Evolutionary conservation across 2,797 vertebrate genomes (phyloP), one percentile per base, ranked within the genome.

Genomic region (Microhierax caerulescens): DNA sequence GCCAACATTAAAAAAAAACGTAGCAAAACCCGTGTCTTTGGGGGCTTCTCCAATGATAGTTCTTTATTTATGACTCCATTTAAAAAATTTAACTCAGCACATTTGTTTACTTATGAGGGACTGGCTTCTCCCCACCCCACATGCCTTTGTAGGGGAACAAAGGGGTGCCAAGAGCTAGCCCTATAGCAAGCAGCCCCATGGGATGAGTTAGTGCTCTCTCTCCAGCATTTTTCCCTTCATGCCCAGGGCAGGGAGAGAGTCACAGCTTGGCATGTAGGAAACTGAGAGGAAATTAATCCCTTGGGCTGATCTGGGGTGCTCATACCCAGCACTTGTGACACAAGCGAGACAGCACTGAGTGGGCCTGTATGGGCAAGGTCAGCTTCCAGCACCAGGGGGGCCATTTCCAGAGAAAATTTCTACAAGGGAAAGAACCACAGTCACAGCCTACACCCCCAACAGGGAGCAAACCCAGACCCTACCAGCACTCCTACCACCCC

Each of bases 31-130:
- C 70, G 60, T 12, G 63, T 96, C 96, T 96, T 91, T 56, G 70
- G 94, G 85, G 97, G 96, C n/a, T 88, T 91, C 80, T 79, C 30
- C 83, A 82, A 25, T 15, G 67, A 94, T 76, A 79, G 63, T 53
- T 93, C 85, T 90, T 96, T 96, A 95, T 95, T 96, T 97, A 95
- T 96, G 85, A 43, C 72, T 95, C 85, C 84, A 91, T 95, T 96
- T 60, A 85, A 90, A 96, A 95, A 70, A 94, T 64, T 93, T 89
- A 89, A 87, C 90, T 92, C 70, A 34, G 75, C 0, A 0, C 74
- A 72, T 92, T 94, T 97, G 84, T 96, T 97, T 97, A 88, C 85
- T 94, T 89, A 82, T 11, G 88, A 87, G 63, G 77, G 70, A 39
- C 74, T 87, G 67, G 56, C 45, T 93, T 90, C 39, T 41, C 47